These are phyloP conservation scores for Raphicerus campestris DNA, from an alignment of 2,113 vertebrate species.

Conservation along the genomic window DNA sequence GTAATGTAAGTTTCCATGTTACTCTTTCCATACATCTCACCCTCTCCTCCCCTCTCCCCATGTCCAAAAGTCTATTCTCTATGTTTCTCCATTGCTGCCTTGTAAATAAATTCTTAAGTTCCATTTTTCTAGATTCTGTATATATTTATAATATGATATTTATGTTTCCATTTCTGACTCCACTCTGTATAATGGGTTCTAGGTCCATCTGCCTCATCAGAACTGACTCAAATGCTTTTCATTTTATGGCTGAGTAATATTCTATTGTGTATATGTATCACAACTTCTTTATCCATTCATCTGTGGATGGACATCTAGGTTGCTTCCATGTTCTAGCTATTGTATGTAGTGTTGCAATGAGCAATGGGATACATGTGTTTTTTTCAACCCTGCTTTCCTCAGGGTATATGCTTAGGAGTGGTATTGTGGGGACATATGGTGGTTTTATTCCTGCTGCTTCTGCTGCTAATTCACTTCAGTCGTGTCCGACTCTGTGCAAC, in stretches of 20 bases:
- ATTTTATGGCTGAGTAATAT: neutral
- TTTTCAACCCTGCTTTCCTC: neutral
- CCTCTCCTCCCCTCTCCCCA: neutral
- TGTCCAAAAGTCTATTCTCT: neutral
- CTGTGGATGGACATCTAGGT: neutral
- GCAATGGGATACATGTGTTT: neutral
- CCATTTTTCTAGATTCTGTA: neutral
- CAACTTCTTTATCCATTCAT: neutral
- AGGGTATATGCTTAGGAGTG: neutral
- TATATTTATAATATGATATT: neutral
- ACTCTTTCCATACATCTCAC: neutral
- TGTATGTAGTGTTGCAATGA: neutral
- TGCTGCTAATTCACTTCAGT: too few species aligned
- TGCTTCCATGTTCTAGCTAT: neutral
- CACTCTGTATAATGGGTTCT: neutral
- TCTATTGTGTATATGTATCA: neutral
- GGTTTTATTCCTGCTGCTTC: neutral
- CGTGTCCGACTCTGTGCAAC: too few species aligned
- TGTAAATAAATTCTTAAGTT: neutral
- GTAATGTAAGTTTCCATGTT: neutral
- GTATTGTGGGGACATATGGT: accelerated
- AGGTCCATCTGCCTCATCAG: neutral
- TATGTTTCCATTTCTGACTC: neutral
- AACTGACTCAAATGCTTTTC: neutral
- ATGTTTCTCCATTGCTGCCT: neutral